Percentiles rank a stretch among this genome's conserved stretches.
Evolutionary conservation across 2,113 vertebrate species (phyloP).

Genomic region (Oreotrochilus melanogaster): DNA sequence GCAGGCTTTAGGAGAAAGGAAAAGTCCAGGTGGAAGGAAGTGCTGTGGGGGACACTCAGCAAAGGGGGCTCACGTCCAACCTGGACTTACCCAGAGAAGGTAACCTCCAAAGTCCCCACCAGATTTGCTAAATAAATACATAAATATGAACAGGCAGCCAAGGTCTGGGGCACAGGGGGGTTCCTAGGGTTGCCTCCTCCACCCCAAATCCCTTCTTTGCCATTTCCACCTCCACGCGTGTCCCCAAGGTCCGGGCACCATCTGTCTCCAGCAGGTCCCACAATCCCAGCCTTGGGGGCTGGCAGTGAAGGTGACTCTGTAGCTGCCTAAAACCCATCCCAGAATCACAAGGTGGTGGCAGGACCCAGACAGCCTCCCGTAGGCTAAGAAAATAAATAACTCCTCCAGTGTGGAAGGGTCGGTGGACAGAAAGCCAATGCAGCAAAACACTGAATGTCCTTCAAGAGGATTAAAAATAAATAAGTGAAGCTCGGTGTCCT

Average conservation of each 20-base stretch:
- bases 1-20: background rate
- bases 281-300: background rate
- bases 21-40: background rate
- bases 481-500: conserved; percentile 53
- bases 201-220: background rate
- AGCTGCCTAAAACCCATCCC: background rate
- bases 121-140: conserved; percentile 73
- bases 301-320: background rate
- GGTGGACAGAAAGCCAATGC: background rate
- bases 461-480: conserved; percentile 51
- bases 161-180: background rate
- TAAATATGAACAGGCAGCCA: conserved; percentile 9
- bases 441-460: conserved; percentile 33
- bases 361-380: conserved; percentile 28
- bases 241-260: background rate
- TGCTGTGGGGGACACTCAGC: background rate
- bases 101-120: background rate
- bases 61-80: background rate
- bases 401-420: background rate
- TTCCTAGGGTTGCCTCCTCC: background rate
- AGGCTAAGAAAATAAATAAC: conserved; percentile 74
- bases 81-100: background rate
- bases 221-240: background rate
- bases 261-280: background rate
- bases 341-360: background rate